These are phyloP conservation scores for Drosophila birchii DNA, from an alignment of 2,888 invertebrate species.

Conservation along the genomic window DNA sequence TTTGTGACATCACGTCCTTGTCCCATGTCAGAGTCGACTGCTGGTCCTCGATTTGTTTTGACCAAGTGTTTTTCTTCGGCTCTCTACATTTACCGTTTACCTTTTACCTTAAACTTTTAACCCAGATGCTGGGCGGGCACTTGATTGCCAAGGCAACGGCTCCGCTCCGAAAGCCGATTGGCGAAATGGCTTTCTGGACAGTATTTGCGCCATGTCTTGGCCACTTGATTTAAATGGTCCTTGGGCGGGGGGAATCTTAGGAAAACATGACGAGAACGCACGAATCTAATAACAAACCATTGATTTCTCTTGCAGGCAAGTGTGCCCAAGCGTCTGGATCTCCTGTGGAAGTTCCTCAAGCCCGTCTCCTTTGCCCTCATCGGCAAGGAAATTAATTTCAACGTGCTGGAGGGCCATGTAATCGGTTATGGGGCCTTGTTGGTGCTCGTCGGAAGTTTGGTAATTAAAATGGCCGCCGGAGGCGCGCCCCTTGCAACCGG, in stretches of 20 bases:
- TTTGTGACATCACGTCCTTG: slow-evolving; percentile 59
- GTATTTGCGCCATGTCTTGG: slow-evolving; percentile 5
- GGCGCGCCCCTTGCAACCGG: slow-evolving; percentile 35
- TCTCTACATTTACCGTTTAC: slow-evolving; percentile 16
- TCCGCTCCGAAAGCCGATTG: slow-evolving; percentile 39
- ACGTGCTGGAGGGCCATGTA: slow-evolving; percentile 85
- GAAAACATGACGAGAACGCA: neutral
- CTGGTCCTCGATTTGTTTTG: slow-evolving; percentile 43
- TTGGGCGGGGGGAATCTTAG: neutral
- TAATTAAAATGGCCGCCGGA: slow-evolving; percentile 85
- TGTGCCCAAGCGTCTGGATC: slow-evolving; percentile 86
- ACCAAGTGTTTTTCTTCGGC: slow-evolving; percentile 22
- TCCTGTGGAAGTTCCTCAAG: slow-evolving; percentile 90
- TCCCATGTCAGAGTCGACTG: slow-evolving; percentile 36
- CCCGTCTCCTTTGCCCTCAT: slow-evolving; percentile 91
- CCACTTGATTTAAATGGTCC: slow-evolving; percentile 22
- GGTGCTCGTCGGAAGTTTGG: slow-evolving; percentile 84
- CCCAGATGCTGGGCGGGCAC: slow-evolving; percentile 6
- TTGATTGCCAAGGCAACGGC: slow-evolving; percentile 16
- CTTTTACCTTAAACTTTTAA: slow-evolving; percentile 12
- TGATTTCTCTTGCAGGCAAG: slow-evolving; percentile 84
- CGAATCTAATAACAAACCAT: slow-evolving; percentile 26
- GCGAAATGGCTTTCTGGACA: slow-evolving; percentile 4
- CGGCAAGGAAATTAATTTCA: slow-evolving; percentile 90
- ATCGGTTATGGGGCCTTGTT: slow-evolving; percentile 86